Base-by-base conservation (phyloP, 2,888 invertebrate species). In the Drosophila quasianomalipes region DNA sequence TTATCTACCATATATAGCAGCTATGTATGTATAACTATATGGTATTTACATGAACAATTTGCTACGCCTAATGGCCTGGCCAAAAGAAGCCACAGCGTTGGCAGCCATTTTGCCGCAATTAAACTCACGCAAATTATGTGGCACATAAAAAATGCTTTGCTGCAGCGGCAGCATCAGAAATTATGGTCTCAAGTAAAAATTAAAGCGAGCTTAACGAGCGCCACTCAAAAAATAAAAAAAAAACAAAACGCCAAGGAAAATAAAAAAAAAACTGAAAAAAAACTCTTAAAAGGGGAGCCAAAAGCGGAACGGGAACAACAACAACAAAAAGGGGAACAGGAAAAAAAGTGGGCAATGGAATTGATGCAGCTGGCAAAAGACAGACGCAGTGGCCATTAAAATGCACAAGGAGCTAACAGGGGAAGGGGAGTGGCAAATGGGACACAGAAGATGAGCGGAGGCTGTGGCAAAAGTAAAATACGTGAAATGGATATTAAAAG, bases 141-240 rank as follows among this genome's bases (percentile, higher is more conserved):
- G 72, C 74, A 66, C 65, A 78, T 74, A 79, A 81, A 79, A 83
- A 78, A 68, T 61, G 65, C 53, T 77, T 54, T 62, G 69, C 66
- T 60, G 47, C 49, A 51, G 57, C 54, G 49, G 62, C 54, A 53
- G 65, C 60, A 79, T 51, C 76, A 70, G 53, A 70, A 86, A 84
- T 89, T 89, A 90, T 89, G 89, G 68, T 83, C 79, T 82, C 81
- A 74, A 83, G 85, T 67, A 76, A 90, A 90, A 85, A 88, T 85
- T 85, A 90, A 90, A 90, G 90, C 89, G 63, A 79, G 87, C 85
- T 90, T 86, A 86, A 86, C 89, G 87, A 86, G 90, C 85, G 30
- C 63, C 65, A 70, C 85, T 80, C 74, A 78, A 70, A 73, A 61
- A 63, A 22, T 1, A 22, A 22, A 66, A 57, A 37, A n/a, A 35